Base-by-base conservation (phyloP, 2,113 vertebrate species). In the Microcebus tavaratra region DNA sequence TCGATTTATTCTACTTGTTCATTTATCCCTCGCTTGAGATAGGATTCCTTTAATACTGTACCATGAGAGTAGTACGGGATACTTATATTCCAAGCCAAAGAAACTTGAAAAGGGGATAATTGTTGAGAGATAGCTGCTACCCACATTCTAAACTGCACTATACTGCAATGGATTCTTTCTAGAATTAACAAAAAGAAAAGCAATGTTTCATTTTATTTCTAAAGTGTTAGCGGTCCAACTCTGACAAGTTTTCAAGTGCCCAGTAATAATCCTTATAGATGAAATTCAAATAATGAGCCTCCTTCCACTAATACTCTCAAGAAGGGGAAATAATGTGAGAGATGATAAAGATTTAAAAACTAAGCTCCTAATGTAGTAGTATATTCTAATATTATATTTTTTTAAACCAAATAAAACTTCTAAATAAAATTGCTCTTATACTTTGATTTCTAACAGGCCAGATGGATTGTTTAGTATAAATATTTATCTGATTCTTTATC, bases 251-350 rank as follows among this genome's bases (percentile, higher is more conserved):
- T 95, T 48, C 91, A 67, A 31, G 13, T 0, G 39, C 48, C 84
- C n/a, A 13, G 31, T 96, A 92, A 94, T 81, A 96, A 94, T 59
- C 7, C n/a, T 85, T 72, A 65, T 7, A 73, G 76, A 36, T 45
- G 18, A 12, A 94, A 70, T 97, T 97, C 68, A 87, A 97, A 73
- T 80, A 34, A 55, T 4, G 31, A 76, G 9, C 13, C 29, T 95
- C 36, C 70, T 92, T 97, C 95, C 53, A 45, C 29, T 95, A 87
- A 90, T 93, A 97, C 97, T 92, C 42, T 13, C 96, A 6, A 34
- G 73, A 90, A 42, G 12, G 34, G n/a, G 31, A 89, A 90, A 81
- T 86, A 93, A 85, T 31, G 7, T 88, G 34, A 81, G 92, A 79
- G 39, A 59, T 83, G 72, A 79, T 7, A 68, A 83, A 45, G 1